A percentile compares a stretch with the other conserved stretches of the same genome.
Evolutionary conservation across 2,888 invertebrate species (phyloP).

Genomic region (Amiota communis): DNA sequence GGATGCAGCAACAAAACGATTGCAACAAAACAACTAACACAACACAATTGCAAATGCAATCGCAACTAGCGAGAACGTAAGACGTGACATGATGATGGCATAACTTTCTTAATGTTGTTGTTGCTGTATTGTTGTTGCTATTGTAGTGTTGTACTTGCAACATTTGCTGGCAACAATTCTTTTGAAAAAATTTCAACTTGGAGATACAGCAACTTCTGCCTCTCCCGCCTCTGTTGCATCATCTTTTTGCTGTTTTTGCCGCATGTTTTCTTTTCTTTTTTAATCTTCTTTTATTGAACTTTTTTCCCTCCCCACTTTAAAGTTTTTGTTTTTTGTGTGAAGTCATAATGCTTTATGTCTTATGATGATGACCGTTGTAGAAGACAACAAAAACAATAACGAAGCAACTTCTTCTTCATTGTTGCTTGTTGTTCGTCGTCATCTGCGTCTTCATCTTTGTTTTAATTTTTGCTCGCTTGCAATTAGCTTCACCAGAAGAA

Average conservation of each 20-base stretch:
- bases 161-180: conserved; percentile 50
- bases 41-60: conserved; percentile 12
- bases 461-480: conserved; percentile 45
- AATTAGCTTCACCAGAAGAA: conserved; percentile 53
- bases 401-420: conserved; percentile 5
- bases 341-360: conserved; percentile 12
- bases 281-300: conserved; percentile 52
- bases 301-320: conserved; percentile 48
- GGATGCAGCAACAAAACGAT: conserved; percentile 44
- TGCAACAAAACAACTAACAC: conserved; percentile 2
- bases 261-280: conserved; percentile 46
- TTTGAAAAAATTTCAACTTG: conserved; percentile 64
- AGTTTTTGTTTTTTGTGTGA: conserved; percentile 2
- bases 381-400: neutral
- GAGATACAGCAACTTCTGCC: conserved; percentile 30
- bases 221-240: too few species aligned
- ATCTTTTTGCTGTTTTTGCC: neutral
- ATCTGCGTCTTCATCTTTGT: neutral
- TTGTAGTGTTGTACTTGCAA: conserved; percentile 29
- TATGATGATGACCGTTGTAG: conserved; percentile 16
- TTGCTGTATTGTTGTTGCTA: too few species aligned
- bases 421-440: neutral
- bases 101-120: conserved; percentile 27
- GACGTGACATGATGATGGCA: conserved; percentile 28
- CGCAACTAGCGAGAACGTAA: neutral